Conservation (phyloP, 2,113 vertebrate genomes). For the Tenrec ecaudatus region DNA sequence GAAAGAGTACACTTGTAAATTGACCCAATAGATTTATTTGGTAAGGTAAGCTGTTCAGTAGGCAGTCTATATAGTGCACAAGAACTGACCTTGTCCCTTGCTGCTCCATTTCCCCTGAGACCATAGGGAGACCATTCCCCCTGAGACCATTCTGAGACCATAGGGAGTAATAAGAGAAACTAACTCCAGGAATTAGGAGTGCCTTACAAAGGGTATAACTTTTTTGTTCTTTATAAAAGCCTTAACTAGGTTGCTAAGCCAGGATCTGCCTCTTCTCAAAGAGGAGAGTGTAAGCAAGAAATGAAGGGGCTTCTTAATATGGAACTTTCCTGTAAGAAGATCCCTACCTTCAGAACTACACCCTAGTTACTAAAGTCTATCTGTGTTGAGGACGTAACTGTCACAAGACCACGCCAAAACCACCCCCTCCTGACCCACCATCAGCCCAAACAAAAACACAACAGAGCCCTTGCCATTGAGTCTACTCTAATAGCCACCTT, state of each 20-base stretch:
- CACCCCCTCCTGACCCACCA: no score
- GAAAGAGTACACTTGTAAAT: constrained; percentile 39
- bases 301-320: neutral
- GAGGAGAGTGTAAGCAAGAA: neutral
- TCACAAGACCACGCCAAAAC: no score
- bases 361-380: neutral
- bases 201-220: neutral
- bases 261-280: neutral
- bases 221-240: constrained; percentile 2
- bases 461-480: no score
- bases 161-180: constrained; percentile 30
- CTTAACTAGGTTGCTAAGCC: neutral
- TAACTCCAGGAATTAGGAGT: neutral
- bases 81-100: neutral
- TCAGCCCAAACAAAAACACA: no score
- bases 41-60: constrained; percentile 21
- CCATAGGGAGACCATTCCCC: no score
- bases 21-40: constrained; percentile 37
- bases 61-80: neutral
- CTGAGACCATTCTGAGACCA: no score
- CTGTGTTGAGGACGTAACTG: neutral
- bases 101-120: neutral
- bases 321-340: neutral
- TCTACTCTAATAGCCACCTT: no score
- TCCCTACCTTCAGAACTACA: neutral